Percentiles rank a stretch among this genome's conserved stretches.
Conservation (phyloP, 2,113 vertebrate species). For the Orcinus orca region DNA sequence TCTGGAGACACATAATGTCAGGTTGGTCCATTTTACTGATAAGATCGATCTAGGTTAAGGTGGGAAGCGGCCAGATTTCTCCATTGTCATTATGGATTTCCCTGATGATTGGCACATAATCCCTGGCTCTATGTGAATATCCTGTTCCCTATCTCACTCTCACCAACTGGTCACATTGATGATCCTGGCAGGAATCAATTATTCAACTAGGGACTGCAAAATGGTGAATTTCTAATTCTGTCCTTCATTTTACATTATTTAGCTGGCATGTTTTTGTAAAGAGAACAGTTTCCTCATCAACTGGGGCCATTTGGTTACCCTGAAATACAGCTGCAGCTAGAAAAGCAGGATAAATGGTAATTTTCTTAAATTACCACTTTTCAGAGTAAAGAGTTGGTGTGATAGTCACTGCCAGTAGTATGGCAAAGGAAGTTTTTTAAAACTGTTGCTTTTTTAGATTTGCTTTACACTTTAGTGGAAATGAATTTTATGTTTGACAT, state of each 20-base stretch:
- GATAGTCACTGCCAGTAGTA: background rate
- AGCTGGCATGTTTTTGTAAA: background rate
- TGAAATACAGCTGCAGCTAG: background rate
- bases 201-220: background rate
- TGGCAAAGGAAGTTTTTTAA: background rate
- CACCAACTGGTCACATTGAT: background rate
- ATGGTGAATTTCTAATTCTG: background rate
- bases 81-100: background rate
- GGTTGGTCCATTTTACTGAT: background rate
- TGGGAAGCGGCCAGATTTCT: background rate
- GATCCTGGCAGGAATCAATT: background rate
- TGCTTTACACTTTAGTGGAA: background rate
- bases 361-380: constrained; percentile 29
- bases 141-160: background rate
- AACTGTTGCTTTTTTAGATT: background rate
- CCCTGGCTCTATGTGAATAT: background rate
- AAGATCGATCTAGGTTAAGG: background rate
- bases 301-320: background rate
- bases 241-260: background rate
- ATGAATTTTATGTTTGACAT: background rate
- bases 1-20: background rate
- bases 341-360: background rate
- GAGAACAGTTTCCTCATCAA: background rate
- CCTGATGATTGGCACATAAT: background rate
- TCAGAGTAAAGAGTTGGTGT: background rate